Base-by-base conservation (phyloP, 2,888 invertebrate species). In the Phaonia tiefii region DNA sequence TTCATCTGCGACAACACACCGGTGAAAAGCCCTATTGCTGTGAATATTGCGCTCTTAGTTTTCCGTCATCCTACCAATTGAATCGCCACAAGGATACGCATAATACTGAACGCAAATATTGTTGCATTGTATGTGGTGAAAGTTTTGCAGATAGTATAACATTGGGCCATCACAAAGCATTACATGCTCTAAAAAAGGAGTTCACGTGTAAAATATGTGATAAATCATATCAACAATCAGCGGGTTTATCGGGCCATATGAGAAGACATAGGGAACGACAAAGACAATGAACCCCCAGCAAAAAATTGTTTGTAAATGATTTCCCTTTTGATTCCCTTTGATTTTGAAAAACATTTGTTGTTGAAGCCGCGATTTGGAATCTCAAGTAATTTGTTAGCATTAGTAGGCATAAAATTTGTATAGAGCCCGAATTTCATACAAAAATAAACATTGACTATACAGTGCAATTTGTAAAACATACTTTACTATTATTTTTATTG, bases 1-100 rank as follows among this genome's bases (percentile, higher is more conserved):
- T 88, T 5, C 89, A 89, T 70, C 72, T 84, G 7, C 85, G 88
- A 1, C 86, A 85, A 11, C 89, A 89, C 39, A 88, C 88, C 0
- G 89, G 88, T 0, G 88, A 88, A 15, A 86, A 85, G 7, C 89
- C 89, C 0, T 89, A 86, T 46, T 79, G 72, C 31, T 85, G 84
- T 66, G 76, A 83, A 39, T 49, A 78, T 54, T 84, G 85, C 42
- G 79, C 73, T 1, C 77, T 76, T 7, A 39, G 80, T 5, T 85
- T 85, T 71, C 69, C 79, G 7, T 83, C 84, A 0, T 75, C 80
- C 25, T 84, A 83, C 71, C 84, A 84, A 31, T 49, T 83, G 42
- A 76, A 69, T 2, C 51, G 65, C 22, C 84, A 84, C 65, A 51
- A 72, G 15, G 70, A 69, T 2, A 78, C 63, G 8, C 81, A 81